Evolutionary conservation across 1,140 invertebrate genomes (phyloP).

Genomic region (Meteorus sp.): DNA sequence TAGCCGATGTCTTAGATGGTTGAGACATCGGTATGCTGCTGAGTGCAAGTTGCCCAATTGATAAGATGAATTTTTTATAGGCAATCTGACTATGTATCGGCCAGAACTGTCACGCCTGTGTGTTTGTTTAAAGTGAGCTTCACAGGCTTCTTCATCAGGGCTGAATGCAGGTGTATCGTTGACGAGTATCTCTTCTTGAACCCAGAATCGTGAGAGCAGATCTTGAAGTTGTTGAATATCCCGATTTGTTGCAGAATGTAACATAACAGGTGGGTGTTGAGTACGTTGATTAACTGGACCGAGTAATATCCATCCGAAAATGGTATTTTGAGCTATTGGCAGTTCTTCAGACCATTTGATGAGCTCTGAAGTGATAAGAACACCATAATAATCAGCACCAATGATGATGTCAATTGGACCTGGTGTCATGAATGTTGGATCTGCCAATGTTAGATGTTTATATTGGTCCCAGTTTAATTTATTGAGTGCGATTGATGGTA

Average conservation of each 20-base stretch:
- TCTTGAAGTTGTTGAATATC: background rate
- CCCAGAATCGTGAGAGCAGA: background rate
- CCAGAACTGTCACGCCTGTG: background rate
- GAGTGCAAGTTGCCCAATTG: background rate
- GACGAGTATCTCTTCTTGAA: background rate
- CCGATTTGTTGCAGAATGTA: background rate
- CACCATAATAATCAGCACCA: conserved; percentile 11
- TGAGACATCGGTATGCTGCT: background rate
- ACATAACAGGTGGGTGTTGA: background rate
- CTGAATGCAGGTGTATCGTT: background rate
- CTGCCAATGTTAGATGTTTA: conserved; percentile 15
- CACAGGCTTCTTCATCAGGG: background rate
- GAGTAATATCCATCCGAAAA: background rate
- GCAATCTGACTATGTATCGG: background rate
- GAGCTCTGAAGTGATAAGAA: background rate
- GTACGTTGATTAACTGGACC: background rate
- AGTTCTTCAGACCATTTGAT: background rate
- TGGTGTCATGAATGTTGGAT: conserved; percentile 15
- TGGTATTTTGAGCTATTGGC: background rate
- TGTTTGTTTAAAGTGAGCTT: background rate
- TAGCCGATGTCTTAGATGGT: background rate
- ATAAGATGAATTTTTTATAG: background rate
- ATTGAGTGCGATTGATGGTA: background rate
- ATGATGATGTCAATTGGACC: conserved; percentile 28
- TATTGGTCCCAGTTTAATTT: background rate